These are phyloP conservation scores for Cataglyphis albicans DNA, from an alignment of 2,888 invertebrate species.

Conservation along the genomic window DNA sequence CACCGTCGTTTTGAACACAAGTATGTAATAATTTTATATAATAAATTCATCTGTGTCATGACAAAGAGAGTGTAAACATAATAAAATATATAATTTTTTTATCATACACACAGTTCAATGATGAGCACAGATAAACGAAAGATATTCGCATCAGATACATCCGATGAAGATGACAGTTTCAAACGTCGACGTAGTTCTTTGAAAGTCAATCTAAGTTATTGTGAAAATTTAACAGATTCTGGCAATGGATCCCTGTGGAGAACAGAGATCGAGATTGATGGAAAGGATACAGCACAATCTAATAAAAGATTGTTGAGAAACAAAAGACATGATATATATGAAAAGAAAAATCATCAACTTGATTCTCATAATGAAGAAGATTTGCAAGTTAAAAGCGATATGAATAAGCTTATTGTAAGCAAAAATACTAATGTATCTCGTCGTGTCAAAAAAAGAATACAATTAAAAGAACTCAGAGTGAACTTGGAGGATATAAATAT, in stretches of 20 bases:
- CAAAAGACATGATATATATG: background rate
- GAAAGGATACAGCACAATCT: background rate
- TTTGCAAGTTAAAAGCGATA: background rate
- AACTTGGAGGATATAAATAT: conserved; percentile 58
- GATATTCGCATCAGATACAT: background rate
- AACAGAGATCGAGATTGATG: conserved; percentile 18
- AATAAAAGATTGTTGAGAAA: background rate
- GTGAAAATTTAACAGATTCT: conserved; percentile 73
- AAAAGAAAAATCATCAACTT: background rate
- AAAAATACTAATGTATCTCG: background rate
- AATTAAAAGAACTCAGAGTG: conserved; percentile 38
- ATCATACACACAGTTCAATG: background rate
- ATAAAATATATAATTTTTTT: background rate
- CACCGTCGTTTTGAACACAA: background rate
- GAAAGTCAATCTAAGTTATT: conserved; percentile 80
- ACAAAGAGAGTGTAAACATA: background rate
- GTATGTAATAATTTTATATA: conserved; percentile 28
- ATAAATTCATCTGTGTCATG: background rate
- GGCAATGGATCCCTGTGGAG: conserved; percentile 67
- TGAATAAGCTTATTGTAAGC: background rate
- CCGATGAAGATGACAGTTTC: conserved; percentile 34
- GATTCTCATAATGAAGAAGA: background rate
- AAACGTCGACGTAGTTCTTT: conserved; percentile 76
- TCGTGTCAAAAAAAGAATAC: background rate
- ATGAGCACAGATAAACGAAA: conserved; percentile 58